Percentiles rank a stretch among this genome's conserved stretches.
Evolutionary conservation across 2,888 invertebrate genomes (phyloP).

Genomic region (Polydrusus pterygomalis): DNA sequence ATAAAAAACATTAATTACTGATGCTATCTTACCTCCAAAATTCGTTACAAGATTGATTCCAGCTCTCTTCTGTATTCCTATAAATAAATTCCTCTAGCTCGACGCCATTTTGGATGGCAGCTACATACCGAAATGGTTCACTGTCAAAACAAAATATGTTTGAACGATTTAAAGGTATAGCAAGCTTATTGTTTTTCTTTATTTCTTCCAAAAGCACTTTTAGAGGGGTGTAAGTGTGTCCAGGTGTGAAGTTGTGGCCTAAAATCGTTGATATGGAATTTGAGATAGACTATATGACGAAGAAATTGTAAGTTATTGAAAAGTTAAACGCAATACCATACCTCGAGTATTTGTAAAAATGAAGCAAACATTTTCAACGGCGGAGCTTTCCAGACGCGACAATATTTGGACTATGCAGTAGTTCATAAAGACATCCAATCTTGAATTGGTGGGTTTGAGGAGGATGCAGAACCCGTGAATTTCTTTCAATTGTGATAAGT

Average conservation of each 20-base stretch:
- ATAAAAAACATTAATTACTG: background rate
- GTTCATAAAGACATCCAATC: constrained; percentile 64
- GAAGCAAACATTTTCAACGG: constrained; percentile 66
- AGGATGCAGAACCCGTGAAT: constrained; percentile 66
- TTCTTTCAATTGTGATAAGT: constrained; percentile 62
- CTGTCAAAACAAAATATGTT: constrained; percentile 66
- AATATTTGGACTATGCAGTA: constrained; percentile 66
- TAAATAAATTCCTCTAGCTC: constrained; percentile 52
- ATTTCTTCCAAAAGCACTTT: constrained; percentile 18
- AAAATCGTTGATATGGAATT: too few species aligned
- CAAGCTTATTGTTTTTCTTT: background rate
- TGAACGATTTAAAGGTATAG: constrained; percentile 35
- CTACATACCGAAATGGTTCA: constrained; percentile 59
- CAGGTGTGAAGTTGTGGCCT: constrained; percentile 62
- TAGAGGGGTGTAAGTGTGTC: constrained; percentile 52
- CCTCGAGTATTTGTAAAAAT: constrained; percentile 66
- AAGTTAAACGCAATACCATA: too few species aligned
- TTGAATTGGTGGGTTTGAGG: constrained; percentile 63
- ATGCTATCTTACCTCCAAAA: constrained; percentile 60
- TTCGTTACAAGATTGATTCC: constrained; percentile 59
- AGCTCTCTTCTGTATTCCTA: constrained; percentile 56
- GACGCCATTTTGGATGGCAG: constrained; percentile 60
- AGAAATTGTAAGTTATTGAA: too few species aligned
- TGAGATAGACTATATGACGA: too few species aligned
- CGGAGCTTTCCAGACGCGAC: constrained; percentile 65